Conservation (phyloP, 2,797 vertebrate genomes). For the Darevskia mixta region DNA sequence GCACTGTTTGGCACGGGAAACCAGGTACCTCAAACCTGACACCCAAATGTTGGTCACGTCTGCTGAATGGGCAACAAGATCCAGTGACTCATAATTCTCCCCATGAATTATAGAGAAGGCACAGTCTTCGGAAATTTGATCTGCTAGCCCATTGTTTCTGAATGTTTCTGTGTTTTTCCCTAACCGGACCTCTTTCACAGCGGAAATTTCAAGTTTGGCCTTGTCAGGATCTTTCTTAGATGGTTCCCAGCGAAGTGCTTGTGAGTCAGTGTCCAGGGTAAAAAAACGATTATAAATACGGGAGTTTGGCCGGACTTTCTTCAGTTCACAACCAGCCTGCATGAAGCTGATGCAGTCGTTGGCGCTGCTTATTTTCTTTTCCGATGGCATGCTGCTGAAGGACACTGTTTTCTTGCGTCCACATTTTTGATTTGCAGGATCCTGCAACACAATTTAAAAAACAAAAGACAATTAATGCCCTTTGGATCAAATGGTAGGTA, state of each 20-base stretch:
- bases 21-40: conserved; percentile 92
- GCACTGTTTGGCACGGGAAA: conserved; percentile 90
- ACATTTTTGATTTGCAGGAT: conserved; percentile 92
- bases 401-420: conserved; percentile 97
- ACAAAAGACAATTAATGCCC: conserved; percentile 40
- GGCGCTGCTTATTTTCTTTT: conserved; percentile 97
- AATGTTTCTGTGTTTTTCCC: conserved; percentile 98
- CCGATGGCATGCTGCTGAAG: conserved; percentile 98
- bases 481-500: conserved; percentile 14
- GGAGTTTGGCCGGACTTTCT: conserved; percentile 95
- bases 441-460: conserved; percentile 80
- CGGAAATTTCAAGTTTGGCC: conserved; percentile 91
- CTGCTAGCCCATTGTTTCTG: conserved; percentile 91
- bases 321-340: conserved; percentile 97
- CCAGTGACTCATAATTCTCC: conserved; percentile 96
- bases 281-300: conserved; percentile 97
- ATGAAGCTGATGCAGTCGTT: conserved; percentile 97
- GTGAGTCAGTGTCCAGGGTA: conserved; percentile 92
- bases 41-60: conserved; percentile 99
- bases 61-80: conserved; percentile 93
- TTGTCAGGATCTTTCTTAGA: conserved; percentile 96
- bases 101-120: conserved; percentile 95
- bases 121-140: conserved; percentile 94
- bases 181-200: conserved; percentile 92
- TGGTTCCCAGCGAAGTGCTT: conserved; percentile 96